Evolutionary conservation across 2,113 vertebrate species (phyloP).

Genomic region (Murina feae): DNA sequence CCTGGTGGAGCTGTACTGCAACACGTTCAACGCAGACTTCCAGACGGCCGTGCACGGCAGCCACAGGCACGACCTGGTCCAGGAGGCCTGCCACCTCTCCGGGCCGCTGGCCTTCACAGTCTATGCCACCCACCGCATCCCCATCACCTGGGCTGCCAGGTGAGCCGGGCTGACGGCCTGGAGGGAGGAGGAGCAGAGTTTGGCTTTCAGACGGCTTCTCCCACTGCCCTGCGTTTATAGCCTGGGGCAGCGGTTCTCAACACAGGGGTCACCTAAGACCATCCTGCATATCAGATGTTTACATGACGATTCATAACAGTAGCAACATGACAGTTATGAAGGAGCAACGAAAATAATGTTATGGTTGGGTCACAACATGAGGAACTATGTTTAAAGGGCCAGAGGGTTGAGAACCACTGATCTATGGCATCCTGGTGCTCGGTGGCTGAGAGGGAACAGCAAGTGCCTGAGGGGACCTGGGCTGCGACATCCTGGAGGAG

Average conservation of each 20-base stretch:
- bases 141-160: constrained; percentile 96
- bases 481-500: background rate
- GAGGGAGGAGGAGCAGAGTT: background rate
- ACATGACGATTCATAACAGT: too few species aligned
- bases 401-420: too few species aligned
- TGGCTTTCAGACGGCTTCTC: background rate
- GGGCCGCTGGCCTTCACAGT: constrained; percentile 90
- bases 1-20: constrained; percentile 95
- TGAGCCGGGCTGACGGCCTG: constrained; percentile 58
- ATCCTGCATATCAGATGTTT: too few species aligned
- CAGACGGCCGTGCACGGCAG: constrained; percentile 84
- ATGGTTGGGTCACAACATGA: too few species aligned
- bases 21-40: constrained; percentile 96
- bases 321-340: too few species aligned
- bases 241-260: background rate
- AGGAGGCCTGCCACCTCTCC: constrained; percentile 88
- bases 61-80: constrained; percentile 75
- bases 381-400: too few species aligned
- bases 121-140: constrained; percentile 93
- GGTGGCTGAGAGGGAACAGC: background rate
- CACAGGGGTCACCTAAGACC: too few species aligned
- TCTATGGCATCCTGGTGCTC: background rate
- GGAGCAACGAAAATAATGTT: too few species aligned
- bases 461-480: background rate
- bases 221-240: background rate